Percentiles rank a stretch among this genome's conserved stretches.
These are phyloP conservation scores for Autographa pulchrina DNA, from an alignment of 2,888 invertebrate species.

Conservation along the genomic window DNA sequence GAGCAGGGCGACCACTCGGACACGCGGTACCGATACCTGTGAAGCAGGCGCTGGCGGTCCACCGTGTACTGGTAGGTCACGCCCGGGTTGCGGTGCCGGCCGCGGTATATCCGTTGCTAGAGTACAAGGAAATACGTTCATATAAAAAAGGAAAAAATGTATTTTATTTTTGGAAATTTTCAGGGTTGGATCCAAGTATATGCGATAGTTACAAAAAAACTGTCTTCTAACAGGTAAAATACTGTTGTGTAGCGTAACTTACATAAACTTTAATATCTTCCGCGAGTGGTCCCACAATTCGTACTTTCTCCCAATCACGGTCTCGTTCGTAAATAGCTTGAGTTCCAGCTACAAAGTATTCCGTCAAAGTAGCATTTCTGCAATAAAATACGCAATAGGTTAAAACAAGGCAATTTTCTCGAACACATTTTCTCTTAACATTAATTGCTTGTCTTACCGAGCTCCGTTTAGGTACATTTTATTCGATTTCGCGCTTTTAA, in stretches of 20 bases:
- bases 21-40: constrained; percentile 92
- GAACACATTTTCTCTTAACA: constrained; percentile 1
- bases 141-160: neutral
- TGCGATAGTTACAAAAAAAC: neutral
- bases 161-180: no score
- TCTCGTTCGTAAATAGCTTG: constrained; percentile 94
- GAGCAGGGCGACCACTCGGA: constrained; percentile 95
- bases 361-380: constrained; percentile 92
- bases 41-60: constrained; percentile 81
- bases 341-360: constrained; percentile 94
- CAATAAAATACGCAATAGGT: constrained; percentile 47
- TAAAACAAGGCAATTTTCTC: constrained; percentile 9
- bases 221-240: neutral
- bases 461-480: constrained; percentile 94
- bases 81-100: constrained; percentile 93
- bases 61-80: constrained; percentile 96
- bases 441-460: constrained; percentile 84
- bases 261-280: constrained; percentile 95
- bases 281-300: constrained; percentile 94
- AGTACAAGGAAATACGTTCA: neutral
- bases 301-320: constrained; percentile 94
- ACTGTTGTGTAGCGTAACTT: constrained; percentile 68
- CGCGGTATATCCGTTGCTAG: constrained; percentile 92
- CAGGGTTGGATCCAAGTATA: no score
- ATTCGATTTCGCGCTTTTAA: constrained; percentile 91